Percentiles rank a stretch among this genome's conserved stretches.
phyloP scores from a whole-genome alignment of 2,113 vertebrate genomes.

The Gulo gulo region DNA sequence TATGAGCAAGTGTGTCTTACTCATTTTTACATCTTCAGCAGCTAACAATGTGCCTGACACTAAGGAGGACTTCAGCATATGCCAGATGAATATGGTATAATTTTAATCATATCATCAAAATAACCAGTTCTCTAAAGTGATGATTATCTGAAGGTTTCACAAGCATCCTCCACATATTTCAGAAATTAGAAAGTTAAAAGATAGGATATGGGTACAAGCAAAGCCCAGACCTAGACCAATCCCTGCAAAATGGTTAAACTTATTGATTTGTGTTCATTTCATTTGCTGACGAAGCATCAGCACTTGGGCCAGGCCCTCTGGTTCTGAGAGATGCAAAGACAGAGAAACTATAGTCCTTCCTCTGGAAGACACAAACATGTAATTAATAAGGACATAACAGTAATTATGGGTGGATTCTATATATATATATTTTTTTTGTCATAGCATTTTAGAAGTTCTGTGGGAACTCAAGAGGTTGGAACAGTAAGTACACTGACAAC shows the following conservation, averaged over 20 bases:
- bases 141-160: background rate
- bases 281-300: background rate
- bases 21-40: background rate
- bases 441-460: background rate
- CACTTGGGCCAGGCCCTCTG: background rate
- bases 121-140: background rate
- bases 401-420: background rate
- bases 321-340: background rate
- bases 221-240: background rate
- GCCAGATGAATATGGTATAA: background rate
- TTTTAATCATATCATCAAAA: background rate
- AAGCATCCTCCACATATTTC: background rate
- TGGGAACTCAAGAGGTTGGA: background rate
- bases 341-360: background rate
- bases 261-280: background rate
- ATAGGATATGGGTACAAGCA: background rate
- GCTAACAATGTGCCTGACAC: background rate
- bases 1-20: background rate
- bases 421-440: background rate
- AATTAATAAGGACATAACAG: background rate
- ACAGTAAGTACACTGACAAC: background rate
- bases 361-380: background rate
- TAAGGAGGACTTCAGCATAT: background rate
- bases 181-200: constrained; percentile 12
- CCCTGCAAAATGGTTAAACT: background rate